Percentiles rank a stretch among this genome's conserved stretches.
Conservation (phyloP, 2,888 invertebrate species). For the Rhagonycha lutea region DNA sequence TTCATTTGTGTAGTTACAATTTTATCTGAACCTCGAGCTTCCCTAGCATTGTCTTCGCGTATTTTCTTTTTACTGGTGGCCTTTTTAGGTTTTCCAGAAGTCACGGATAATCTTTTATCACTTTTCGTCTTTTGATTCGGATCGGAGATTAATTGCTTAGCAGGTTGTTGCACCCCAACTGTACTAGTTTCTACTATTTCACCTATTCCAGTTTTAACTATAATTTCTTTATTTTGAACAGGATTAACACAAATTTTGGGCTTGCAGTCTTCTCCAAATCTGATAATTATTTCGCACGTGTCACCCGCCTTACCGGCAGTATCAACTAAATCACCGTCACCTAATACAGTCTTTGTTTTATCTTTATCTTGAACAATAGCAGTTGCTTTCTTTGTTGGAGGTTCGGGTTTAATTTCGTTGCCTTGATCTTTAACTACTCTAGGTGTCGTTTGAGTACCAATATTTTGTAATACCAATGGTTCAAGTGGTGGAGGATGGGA, state of each 20-base stretch:
- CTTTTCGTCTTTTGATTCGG: not conserved
- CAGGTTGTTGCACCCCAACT: not conserved
- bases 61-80: not conserved
- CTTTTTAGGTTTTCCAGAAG: not conserved
- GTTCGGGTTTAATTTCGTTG: not conserved
- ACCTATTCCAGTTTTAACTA: constrained; percentile 7
- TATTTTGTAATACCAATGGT: constrained; percentile 45
- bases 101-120: constrained; percentile 8
- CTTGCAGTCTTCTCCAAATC: constrained; percentile 43
- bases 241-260: constrained; percentile 43
- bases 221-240: constrained; percentile 5
- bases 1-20: not conserved
- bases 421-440: constrained; percentile 2
- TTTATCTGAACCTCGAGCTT: constrained; percentile 2
- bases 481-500: constrained; percentile 28
- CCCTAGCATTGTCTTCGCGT: constrained; percentile 6
- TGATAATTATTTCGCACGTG: constrained; percentile 50
- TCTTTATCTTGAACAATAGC: not conserved
- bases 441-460: constrained; percentile 52
- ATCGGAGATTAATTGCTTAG: not conserved
- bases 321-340: not conserved
- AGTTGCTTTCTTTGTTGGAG: not conserved
- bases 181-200: not conserved
- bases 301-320: constrained; percentile 3
- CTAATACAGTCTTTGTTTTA: not conserved